Conservation (phyloP, 2,797 vertebrate species). For the Meda fulgida region DNA sequence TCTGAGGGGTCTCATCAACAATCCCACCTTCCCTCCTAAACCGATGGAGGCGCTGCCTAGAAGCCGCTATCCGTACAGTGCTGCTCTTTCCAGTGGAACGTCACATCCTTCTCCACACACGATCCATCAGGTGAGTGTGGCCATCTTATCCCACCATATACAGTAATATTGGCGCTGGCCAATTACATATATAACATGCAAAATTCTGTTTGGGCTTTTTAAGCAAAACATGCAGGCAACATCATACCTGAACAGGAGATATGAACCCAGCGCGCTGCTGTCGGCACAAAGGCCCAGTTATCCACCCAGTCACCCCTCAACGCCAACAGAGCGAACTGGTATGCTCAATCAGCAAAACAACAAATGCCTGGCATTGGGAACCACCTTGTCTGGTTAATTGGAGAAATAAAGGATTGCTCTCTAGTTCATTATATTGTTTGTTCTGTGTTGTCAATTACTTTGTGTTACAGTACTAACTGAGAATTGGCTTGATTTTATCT, state of each 20-base stretch:
- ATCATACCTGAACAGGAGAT: slow-evolving; percentile 73
- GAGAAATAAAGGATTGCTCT: background rate
- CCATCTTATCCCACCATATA: background rate
- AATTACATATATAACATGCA: background rate
- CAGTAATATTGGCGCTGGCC: background rate
- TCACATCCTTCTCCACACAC: slow-evolving; percentile 64
- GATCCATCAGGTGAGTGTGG: slow-evolving; percentile 73
- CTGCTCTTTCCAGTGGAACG: slow-evolving; percentile 61
- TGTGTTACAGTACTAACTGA: background rate
- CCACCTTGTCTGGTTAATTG: background rate
- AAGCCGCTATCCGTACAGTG: slow-evolving; percentile 71
- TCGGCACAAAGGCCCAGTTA: slow-evolving; percentile 73
- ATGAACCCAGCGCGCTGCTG: slow-evolving; percentile 69
- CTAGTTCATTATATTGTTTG: background rate
- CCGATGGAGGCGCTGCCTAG: slow-evolving; percentile 72
- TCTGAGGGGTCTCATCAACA: slow-evolving; percentile 76
- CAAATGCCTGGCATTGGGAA: background rate
- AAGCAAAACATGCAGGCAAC: slow-evolving; percentile 74
- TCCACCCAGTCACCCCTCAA: slow-evolving; percentile 53
- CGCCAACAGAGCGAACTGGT: slow-evolving; percentile 66
- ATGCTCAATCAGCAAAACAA: background rate
- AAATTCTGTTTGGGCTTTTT: slow-evolving; percentile 23
- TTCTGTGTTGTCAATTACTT: background rate
- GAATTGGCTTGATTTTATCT: background rate
- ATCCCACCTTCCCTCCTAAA: slow-evolving; percentile 72